A percentile compares a stretch with the other conserved stretches of the same genome.
Conservation (phyloP, 92 coral and sea anemone species). For the Palythoa heliodiscus region DNA sequence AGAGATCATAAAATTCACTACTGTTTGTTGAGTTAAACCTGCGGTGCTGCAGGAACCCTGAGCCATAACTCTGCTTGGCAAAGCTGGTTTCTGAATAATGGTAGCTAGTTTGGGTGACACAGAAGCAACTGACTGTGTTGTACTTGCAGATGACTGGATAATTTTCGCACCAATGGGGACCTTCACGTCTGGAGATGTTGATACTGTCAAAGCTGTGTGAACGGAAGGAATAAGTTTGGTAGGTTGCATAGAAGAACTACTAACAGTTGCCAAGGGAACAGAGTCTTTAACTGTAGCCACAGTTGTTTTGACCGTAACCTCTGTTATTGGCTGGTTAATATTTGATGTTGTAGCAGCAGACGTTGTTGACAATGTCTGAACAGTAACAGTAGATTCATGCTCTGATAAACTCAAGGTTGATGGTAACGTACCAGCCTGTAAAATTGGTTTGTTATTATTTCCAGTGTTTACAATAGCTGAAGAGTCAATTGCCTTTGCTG, state of each 20-base stretch:
- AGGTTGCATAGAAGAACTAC: not conserved
- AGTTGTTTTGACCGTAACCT: not conserved
- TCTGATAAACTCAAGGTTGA: conserved; percentile 2
- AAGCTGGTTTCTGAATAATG: conserved; percentile 33
- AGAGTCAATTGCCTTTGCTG: not conserved
- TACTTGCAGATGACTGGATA: not conserved
- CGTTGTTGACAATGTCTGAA: conserved; percentile 12
- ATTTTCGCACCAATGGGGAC: not conserved
- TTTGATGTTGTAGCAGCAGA: not conserved
- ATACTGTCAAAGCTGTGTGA: conserved; percentile 1
- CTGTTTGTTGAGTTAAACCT: conserved; percentile 36
- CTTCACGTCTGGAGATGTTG: not conserved
- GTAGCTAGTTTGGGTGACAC: conserved; percentile 33
- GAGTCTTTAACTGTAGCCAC: not conserved
- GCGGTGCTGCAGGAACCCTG: conserved; percentile 17
- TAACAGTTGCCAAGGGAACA: conserved; percentile 14
- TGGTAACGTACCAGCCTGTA: conserved; percentile 16
- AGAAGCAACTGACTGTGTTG: conserved; percentile 7
- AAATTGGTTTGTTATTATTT: not conserved
- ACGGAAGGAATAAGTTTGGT: conserved; percentile 16
- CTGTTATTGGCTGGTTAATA: not conserved
- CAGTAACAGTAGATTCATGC: not conserved
- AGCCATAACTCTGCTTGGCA: conserved; percentile 30
- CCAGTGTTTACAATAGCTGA: not conserved
- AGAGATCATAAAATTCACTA: conserved; percentile 29